Evolutionary conservation across 2,888 invertebrate species (phyloP), one percentile per base, ranked within the genome.

Genomic region (Seira musarum): DNA sequence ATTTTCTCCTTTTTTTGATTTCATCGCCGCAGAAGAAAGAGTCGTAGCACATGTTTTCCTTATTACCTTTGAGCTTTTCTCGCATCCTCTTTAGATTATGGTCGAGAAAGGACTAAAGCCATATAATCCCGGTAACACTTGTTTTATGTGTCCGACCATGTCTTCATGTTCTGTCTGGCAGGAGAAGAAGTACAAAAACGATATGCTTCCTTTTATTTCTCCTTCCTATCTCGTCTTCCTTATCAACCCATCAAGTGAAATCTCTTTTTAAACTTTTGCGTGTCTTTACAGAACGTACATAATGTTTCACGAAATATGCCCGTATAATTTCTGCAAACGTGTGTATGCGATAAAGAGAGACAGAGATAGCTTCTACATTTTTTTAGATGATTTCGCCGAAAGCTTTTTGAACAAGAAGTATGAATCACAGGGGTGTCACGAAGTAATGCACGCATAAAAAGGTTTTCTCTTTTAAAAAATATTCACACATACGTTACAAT

Each of bases 51-150:
- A 80, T 80, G 80, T 75, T 74, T 66, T 66, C 60, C 22, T 46
- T 65, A 61, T 80, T 70, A 71, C 80, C 80, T 80, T 80, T 70
- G 61, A 80, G 74, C 66, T 68, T 80, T 79, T 75, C 70, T 75
- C 80, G 69, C 74, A 80, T 80, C 80, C 80, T 80, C 74, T 75
- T 80, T 76, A 77, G 76, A 76, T 81, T 76, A 71, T 72, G 72
- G 76, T 68, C 72, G 75, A 65, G 69, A 63, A 71, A 75, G 76
- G 66, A 80, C 79, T 79, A 75, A 82, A 82, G 70, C 74, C 17
- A 65, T 81, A 72, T 81, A 72, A 81, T 74, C 78, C 73, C 74
- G 76, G 77, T 77, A 72, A 76, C 77, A 73, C 81, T 77, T 74
- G 73, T 81, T 80, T 80, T 80, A 80, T 74, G 80, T 80, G 80